Evolutionary conservation across 1,140 invertebrate species (phyloP), one percentile per base, ranked within the genome.

Genomic region (Hestina assimilis): DNA sequence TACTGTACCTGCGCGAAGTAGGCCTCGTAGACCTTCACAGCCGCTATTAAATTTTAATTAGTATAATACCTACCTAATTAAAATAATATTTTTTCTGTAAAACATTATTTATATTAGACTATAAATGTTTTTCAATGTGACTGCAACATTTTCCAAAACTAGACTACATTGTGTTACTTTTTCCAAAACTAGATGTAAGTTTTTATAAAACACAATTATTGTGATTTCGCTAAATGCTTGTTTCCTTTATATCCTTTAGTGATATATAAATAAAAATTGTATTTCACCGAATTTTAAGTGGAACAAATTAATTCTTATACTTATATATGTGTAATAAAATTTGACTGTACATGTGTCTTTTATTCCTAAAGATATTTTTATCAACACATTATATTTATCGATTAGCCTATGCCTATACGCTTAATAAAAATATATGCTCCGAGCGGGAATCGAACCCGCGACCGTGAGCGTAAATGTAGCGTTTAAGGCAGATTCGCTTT

Each of bases 271-370:
- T 24, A 29, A 57, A 54, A 47, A 33, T 40, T 61, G 50, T 65
- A 59, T 60, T 19, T 58, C 66, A 60, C 66, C 29, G 38, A 69
- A 65, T 55, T 66, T 63, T 58, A 62, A 60, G 28, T 62, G 56
- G 48, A 57, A 63, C 40, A 56, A 69, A 60, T 45, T 48, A 21
- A 58, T 66, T 59, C 61, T 63, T 56, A 66, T 69, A 53, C 63
- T 51, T 59, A 42, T 21, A 42, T 66, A 66, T 63, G 54, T 69
- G 55, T 65, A 69, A 69, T 69, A 69, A 69, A 69, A 65, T 61
- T 67, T 57, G 35, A 65, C 35, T 55, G 43, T 40, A 31, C 40
- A 28, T 29, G 31, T 31, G 33, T 12, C 8, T 66, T 55, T 58
- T 26, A 53, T 64, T 47, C 46, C 40, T 26, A 31, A 24, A 40